phyloP scores from a whole-genome alignment of 2,888 invertebrate species.

The Dicycla oo region DNA sequence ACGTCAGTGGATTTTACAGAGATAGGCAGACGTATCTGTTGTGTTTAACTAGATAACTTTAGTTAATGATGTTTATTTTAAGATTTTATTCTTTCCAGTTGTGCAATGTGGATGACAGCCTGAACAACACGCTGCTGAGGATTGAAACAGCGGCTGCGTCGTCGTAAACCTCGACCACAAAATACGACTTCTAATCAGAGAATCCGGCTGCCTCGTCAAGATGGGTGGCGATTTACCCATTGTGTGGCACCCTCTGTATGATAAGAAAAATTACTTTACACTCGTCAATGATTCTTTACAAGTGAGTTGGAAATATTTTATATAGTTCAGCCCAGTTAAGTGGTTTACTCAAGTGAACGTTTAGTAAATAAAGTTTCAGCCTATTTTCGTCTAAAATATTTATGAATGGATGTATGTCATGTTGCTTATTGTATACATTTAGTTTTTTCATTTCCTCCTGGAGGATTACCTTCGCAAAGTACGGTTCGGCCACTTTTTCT shows the following conservation, averaged over 20 bases:
- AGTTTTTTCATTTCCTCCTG: conserved; percentile 92
- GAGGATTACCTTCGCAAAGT: conserved; percentile 94
- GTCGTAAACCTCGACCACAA: conserved; percentile 95
- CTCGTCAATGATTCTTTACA: conserved; percentile 94
- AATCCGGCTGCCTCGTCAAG: conserved; percentile 96
- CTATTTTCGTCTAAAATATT: background rate
- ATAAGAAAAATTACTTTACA: conserved; percentile 94
- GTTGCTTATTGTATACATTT: background rate
- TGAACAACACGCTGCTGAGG: conserved; percentile 91
- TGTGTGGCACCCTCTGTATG: conserved; percentile 94
- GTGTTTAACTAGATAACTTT: background rate
- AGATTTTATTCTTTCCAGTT: conserved; percentile 81
- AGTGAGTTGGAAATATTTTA: conserved; percentile 79
- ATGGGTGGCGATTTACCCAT: conserved; percentile 95
- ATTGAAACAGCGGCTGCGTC: conserved; percentile 92
- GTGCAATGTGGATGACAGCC: conserved; percentile 92
- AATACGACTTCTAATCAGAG: conserved; percentile 94
- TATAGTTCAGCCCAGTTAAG: background rate
- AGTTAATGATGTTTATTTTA: background rate
- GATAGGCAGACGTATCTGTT: background rate
- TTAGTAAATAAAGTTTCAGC: background rate
- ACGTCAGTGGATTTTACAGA: background rate
- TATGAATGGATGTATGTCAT: conserved; percentile 15
- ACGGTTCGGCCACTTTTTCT: conserved; percentile 95
- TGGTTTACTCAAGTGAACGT: background rate